Evolutionary conservation across 2,888 invertebrate genomes (phyloP).

Genomic region (Eupithecia vulgata): DNA sequence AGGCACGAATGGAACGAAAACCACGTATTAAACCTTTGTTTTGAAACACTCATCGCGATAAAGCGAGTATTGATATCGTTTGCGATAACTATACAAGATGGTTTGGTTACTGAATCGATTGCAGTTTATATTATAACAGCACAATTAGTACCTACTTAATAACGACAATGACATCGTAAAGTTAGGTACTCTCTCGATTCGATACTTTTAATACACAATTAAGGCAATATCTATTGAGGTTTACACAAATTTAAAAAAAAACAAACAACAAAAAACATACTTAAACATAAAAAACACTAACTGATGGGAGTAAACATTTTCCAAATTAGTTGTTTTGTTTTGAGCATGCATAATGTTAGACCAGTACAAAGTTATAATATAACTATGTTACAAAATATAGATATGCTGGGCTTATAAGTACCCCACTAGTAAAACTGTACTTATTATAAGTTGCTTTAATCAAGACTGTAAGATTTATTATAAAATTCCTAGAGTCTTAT

Average conservation of each 20-base stretch:
- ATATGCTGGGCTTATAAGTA: too few species aligned
- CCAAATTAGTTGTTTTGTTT: not conserved
- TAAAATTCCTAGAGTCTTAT: too few species aligned
- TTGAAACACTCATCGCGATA: constrained; percentile 45
- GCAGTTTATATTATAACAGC: not conserved
- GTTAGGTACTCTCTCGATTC: too few species aligned
- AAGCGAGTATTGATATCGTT: constrained; percentile 39
- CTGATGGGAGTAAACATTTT: not conserved
- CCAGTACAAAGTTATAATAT: not conserved
- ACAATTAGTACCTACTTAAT: not conserved
- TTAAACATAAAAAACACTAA: not conserved
- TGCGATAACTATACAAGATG: constrained; percentile 38
- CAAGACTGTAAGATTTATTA: too few species aligned
- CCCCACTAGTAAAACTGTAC: too few species aligned
- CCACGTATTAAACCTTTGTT: constrained; percentile 56
- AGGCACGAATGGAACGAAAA: constrained; percentile 51
- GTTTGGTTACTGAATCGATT: not conserved
- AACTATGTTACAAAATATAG: too few species aligned
- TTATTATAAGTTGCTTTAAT: too few species aligned
- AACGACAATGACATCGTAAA: too few species aligned
- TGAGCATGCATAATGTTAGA: not conserved
- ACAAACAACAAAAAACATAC: too few species aligned
- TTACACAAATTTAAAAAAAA: not conserved
- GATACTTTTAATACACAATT: not conserved
- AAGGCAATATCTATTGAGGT: not conserved